Evolutionary conservation across 2,113 vertebrate species (phyloP), one percentile per base, ranked within the genome.

Genomic region (Pica pica): DNA sequence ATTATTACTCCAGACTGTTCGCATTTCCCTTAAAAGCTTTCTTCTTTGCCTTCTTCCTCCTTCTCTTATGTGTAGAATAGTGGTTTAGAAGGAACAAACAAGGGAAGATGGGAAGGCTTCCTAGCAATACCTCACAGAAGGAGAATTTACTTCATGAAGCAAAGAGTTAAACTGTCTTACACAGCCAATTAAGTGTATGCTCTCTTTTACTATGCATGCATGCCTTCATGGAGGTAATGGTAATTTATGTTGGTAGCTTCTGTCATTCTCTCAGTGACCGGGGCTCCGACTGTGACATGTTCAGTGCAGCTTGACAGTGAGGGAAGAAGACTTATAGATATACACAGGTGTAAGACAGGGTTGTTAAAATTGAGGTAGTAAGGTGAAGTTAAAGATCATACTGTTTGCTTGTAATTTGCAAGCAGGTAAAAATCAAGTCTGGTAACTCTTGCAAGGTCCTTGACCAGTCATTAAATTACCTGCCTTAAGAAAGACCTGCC

Each of bases 401-500:
- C 39, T 70, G n/a, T 42, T 53, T 83, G 50, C 59, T 81, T 0
- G 0, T 81, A 60, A 52, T 88, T 59, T 80, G 71, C 50, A 83
- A 78, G 63, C 21, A 64, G 44, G 47, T 73, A 61, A 81, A 96
- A 93, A 55, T 75, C 37, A 46, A 11, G 44, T 84, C 86, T 87
- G 44, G 69, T 84, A 83, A 64, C 65, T 91, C 50, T 91, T 89
- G 19, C 35, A 71, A 47, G 56, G 46, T 85, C 69, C 76, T 96
- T 71, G 86, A 56, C 88, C 27, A 82, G 39, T 87, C 63, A 56
- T 93, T 90, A 85, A 83, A 68, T 65, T 74, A 44, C 65, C 94
- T 96, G 53, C 60, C 77, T 97, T 94, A 92, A 95, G 93, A 95
- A 96, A 93, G 53, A 57, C 12, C 83, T 27, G 31, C 79, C 64